Conservation (phyloP, 2,888 invertebrate species). For the Parnassius glacialis region DNA sequence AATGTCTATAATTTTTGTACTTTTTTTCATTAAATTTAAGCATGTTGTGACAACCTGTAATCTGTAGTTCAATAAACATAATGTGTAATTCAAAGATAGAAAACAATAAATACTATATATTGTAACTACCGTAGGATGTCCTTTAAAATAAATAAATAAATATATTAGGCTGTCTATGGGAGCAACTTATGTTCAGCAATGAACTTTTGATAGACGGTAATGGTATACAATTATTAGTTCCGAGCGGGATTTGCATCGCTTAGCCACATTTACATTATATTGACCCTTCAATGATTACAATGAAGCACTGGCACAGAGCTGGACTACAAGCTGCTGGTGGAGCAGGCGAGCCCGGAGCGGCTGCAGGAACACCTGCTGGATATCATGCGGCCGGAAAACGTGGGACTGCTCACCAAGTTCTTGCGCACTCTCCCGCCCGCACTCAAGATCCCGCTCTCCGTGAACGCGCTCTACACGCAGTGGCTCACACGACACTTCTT, state of each 20-base stretch:
- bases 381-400: conserved; percentile 58
- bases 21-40: too few species aligned
- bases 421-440: conserved; percentile 63
- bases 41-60: too few species aligned
- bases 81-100: too few species aligned
- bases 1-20: too few species aligned
- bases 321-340: conserved; percentile 77
- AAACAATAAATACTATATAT: too few species aligned
- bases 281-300: neutral
- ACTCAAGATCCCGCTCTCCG: conserved; percentile 49
- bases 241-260: neutral
- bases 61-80: too few species aligned
- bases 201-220: too few species aligned
- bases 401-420: conserved; percentile 63
- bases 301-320: conserved; percentile 43
- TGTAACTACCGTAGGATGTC: too few species aligned
- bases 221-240: too few species aligned
- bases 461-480: conserved; percentile 56
- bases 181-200: too few species aligned
- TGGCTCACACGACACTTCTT: conserved; percentile 74
- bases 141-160: too few species aligned
- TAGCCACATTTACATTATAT: too few species aligned
- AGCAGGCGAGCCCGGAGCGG: conserved; percentile 43
- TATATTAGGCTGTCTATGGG: neutral
- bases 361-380: conserved; percentile 49